These are phyloP conservation scores for Dicranocentrus wangi DNA, from an alignment of 2,888 invertebrate genomes.

Conservation along the genomic window DNA sequence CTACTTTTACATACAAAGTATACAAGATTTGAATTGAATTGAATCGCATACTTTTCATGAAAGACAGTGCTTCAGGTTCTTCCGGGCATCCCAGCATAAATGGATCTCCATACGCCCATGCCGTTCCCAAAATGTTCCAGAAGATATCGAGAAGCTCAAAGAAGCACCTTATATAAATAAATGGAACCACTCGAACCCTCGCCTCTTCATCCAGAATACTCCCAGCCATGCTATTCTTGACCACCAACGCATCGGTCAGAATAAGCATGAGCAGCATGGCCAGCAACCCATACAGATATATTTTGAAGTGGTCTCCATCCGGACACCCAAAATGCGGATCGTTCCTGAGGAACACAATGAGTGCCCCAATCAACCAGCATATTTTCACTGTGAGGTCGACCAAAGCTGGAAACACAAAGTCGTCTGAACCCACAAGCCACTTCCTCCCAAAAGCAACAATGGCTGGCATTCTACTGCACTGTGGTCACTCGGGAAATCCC, in stretches of 20 bases:
- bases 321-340: constrained; percentile 78
- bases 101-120: constrained; percentile 67
- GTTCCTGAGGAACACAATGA: constrained; percentile 61
- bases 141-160: constrained; percentile 66
- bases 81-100: constrained; percentile 62
- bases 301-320: constrained; percentile 83
- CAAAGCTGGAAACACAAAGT: constrained; percentile 88
- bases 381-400: constrained; percentile 64
- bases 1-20: too few species aligned
- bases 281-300: constrained; percentile 81
- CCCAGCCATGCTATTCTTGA: constrained; percentile 73
- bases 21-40: not conserved
- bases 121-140: constrained; percentile 68
- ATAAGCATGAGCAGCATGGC: constrained; percentile 74
- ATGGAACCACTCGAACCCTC: constrained; percentile 63
- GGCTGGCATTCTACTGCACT: constrained; percentile 82
- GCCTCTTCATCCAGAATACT: constrained; percentile 70
- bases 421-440: constrained; percentile 93
- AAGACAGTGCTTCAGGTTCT: constrained; percentile 62
- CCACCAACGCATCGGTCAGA: constrained; percentile 74
- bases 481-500: constrained; percentile 10
- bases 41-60: constrained; percentile 65
- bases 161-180: constrained; percentile 66
- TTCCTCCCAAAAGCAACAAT: constrained; percentile 89
- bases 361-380: constrained; percentile 64